Evolutionary conservation across 2,888 invertebrate genomes (phyloP), one percentile per base, ranked within the genome.

Genomic region (Leptopilina syphax): DNA sequence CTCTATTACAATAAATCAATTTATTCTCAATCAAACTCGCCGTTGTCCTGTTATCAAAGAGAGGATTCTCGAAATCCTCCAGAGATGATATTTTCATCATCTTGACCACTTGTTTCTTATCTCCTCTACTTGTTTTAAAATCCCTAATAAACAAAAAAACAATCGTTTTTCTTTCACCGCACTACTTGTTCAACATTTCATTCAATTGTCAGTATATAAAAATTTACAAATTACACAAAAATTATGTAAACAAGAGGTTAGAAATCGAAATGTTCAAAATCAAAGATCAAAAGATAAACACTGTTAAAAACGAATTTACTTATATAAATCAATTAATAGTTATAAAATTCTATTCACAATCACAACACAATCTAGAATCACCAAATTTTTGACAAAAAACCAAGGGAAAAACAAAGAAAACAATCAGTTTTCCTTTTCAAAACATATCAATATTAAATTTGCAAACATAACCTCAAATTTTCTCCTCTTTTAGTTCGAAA

Each of bases 81-180:
- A 92, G 79, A 0, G 89, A 89, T 47, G 87, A 65, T 82, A 91
- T 84, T 81, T 89, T 89, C 80, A 89, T 80, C 89, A 89, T 91
- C 10, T 3, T 50, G 9, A 10, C 2, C 50, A 50, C 50, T 50
- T 50, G 50, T 44, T 44, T 8, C 2, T 24, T 9, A 9, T 8
- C 8, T 63, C 34, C 34, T 4, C 34, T 24, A 63, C 6, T 60
- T 60, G n/a, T n/a, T 7, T 60, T 24, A 4, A 63, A 63, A 18
- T 24, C 6, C 9, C 24, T 8, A 24, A 24, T 1, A 50, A 50
- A 50, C 9, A 50, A 50, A 3, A 50, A 50, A 50, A 50, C 12
- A 12, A 50, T 12, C 2, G 9, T 50, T 10, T 47, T 9, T 50
- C 10, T 50, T 12, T 50, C 50, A 50, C 50, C 3, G 10, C 50